Evolutionary conservation across 2,113 vertebrate species (phyloP).

Genomic region (Rhinoptilus africanus): DNA sequence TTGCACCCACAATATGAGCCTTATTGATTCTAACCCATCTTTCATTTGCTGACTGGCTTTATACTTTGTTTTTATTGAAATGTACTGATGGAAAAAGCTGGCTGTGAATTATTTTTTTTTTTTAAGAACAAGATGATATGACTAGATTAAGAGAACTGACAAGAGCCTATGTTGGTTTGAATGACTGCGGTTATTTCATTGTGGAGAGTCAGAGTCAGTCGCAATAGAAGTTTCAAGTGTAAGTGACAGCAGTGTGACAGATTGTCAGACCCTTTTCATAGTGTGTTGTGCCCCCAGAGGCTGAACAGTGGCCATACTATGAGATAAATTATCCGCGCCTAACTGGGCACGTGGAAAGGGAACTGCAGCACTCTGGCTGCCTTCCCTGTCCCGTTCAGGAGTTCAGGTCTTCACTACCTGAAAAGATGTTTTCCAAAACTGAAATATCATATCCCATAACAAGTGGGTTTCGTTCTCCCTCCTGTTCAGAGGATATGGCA

Average conservation of each 20-base stretch:
- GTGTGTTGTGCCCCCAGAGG: not conserved
- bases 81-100: conserved; percentile 53
- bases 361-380: not conserved
- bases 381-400: not conserved
- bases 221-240: not conserved
- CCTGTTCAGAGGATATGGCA: not conserved
- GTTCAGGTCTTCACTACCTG: not conserved
- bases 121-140: not conserved
- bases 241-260: not conserved
- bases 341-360: not conserved
- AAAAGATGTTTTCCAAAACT: not conserved
- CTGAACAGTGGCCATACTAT: not conserved
- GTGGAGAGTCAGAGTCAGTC: not conserved
- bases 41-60: conserved; percentile 15
- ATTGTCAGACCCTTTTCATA: fast-evolving
- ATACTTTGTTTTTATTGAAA: conserved; percentile 39
- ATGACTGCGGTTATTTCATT: conserved; percentile 39
- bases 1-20: not conserved
- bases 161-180: conserved; percentile 12
- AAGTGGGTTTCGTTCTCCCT: not conserved
- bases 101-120: conserved; percentile 48
- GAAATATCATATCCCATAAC: not conserved
- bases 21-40: not conserved
- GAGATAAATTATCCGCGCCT: not conserved
- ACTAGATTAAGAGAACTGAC: not conserved